A percentile compares a stretch with the other conserved stretches of the same genome.
Conservation (phyloP, 2,888 invertebrate genomes). For the Deilephila porcellus region DNA sequence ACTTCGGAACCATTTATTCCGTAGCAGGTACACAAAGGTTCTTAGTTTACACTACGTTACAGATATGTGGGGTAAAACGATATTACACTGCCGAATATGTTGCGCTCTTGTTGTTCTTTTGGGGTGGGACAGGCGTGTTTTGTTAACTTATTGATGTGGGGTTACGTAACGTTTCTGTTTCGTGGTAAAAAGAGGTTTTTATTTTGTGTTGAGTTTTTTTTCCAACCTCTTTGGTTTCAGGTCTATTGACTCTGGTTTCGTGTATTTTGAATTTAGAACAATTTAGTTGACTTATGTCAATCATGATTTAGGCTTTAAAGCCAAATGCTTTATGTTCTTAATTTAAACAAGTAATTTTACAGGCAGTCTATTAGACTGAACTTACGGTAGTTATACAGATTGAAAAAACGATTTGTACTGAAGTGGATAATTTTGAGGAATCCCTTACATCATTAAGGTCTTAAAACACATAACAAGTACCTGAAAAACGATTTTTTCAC, state of each 20-base stretch:
- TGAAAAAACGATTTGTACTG: too few relatives aligned
- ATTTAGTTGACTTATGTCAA: too few relatives aligned
- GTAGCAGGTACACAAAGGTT: constrained; percentile 50
- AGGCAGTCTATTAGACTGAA: too few relatives aligned
- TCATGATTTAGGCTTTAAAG: too few relatives aligned
- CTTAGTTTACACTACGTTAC: constrained; percentile 31
- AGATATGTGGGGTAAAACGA: constrained; percentile 21
- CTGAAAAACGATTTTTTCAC: too few relatives aligned
- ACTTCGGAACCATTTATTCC: constrained; percentile 71
- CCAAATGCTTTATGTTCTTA: too few relatives aligned
- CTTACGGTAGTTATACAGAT: too few relatives aligned
- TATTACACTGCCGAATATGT: constrained; percentile 17
- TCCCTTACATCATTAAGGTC: not conserved
- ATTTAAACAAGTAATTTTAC: too few relatives aligned
- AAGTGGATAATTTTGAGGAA: too few relatives aligned
- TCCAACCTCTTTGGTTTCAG: too few relatives aligned
- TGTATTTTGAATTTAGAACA: too few relatives aligned
- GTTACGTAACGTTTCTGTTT: not conserved
- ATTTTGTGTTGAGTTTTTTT: not conserved
- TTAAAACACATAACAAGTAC: not conserved
- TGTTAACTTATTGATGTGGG: constrained; percentile 2
- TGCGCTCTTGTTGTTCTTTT: constrained; percentile 6
- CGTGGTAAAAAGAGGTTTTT: not conserved
- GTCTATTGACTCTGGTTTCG: too few relatives aligned
- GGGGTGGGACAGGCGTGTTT: not conserved